phyloP scores from a whole-genome alignment of 2,797 vertebrate genomes.

The Allobates femoralis region DNA sequence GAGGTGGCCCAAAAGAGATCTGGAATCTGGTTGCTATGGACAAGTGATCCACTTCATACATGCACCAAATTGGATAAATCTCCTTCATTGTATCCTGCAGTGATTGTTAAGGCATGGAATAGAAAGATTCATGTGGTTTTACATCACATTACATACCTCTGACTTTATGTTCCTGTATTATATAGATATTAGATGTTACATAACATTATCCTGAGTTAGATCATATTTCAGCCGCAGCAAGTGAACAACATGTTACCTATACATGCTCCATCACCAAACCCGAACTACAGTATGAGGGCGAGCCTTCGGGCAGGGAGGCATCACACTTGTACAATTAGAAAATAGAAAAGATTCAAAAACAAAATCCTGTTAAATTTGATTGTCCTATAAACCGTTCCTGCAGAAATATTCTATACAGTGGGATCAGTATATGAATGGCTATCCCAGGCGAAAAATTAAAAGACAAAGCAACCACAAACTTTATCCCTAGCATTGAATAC shows the following conservation, averaged over 20 bases:
- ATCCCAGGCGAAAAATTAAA: not conserved
- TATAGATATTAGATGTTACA: not conserved
- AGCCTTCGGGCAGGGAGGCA: slow-evolving; percentile 36
- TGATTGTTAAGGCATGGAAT: not conserved
- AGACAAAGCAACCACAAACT: slow-evolving; percentile 23
- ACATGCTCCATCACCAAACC: not conserved
- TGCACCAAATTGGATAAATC: not conserved
- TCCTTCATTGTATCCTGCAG: not conserved
- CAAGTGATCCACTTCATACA: not conserved
- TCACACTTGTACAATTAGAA: slow-evolving; percentile 50
- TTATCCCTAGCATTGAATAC: slow-evolving; percentile 45
- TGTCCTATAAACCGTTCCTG: slow-evolving; percentile 63
- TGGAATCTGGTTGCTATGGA: too few species aligned
- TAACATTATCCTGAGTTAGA: slow-evolving; percentile 25
- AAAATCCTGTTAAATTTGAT: slow-evolving; percentile 59
- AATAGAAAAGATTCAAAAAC: slow-evolving; percentile 53
- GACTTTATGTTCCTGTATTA: not conserved
- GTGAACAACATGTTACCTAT: slow-evolving; percentile 18
- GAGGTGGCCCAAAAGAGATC: not conserved
- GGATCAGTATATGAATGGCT: slow-evolving; percentile 25
- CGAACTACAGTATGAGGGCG: not conserved
- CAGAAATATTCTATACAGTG: slow-evolving; percentile 43
- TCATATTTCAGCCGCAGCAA: not conserved
- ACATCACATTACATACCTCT: not conserved
- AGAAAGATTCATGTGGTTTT: not conserved